Conservation (phyloP, 2,888 invertebrate genomes). For the Zelleria hepariella region DNA sequence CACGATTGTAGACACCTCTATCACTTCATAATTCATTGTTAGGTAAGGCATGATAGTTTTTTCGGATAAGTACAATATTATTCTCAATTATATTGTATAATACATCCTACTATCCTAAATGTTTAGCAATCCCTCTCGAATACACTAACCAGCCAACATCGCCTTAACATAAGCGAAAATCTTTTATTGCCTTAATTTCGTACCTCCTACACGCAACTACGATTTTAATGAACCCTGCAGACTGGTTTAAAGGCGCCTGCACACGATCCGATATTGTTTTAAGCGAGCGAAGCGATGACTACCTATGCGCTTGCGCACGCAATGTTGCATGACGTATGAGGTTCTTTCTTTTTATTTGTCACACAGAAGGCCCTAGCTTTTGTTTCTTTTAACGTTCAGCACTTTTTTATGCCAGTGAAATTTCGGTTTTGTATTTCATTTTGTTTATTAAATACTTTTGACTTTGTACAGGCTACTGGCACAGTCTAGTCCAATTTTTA, state of each 20-base stretch:
- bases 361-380: not conserved
- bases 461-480: no score
- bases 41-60: no score
- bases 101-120: no score
- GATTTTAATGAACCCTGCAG: slow-evolving; percentile 18
- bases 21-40: no score
- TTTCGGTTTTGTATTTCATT: not conserved
- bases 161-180: not conserved
- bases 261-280: slow-evolving; percentile 4
- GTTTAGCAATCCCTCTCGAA: no score
- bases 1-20: no score
- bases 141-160: not conserved
- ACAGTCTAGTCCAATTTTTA: no score
- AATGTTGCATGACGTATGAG: slow-evolving; percentile 51
- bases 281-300: slow-evolving; percentile 1
- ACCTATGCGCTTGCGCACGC: slow-evolving; percentile 41
- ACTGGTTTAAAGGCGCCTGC: not conserved
- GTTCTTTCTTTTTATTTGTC: slow-evolving; percentile 20
- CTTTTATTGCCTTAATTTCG: not conserved
- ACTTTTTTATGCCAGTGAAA: not conserved
- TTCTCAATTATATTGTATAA: no score
- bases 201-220: slow-evolving; percentile 18
- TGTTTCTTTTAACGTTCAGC: not conserved
- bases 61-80: no score
- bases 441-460: no score